Percentiles rank a stretch among this genome's conserved stretches.
Evolutionary conservation across 2,888 invertebrate species (phyloP).

Genomic region (Ennomos fuscantarius): DNA sequence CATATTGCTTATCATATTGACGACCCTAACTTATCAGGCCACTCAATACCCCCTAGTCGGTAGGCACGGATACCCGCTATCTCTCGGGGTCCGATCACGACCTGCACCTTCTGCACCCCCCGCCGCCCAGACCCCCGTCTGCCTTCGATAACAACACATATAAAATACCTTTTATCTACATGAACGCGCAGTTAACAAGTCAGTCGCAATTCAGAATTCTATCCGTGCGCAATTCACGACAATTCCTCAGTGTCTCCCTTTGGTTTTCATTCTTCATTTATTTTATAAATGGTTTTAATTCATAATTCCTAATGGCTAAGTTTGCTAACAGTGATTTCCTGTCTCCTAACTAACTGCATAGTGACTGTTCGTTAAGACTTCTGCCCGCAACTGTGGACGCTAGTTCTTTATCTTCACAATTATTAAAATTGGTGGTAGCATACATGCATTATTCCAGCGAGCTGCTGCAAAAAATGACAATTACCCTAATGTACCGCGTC

Average conservation of each 20-base stretch:
- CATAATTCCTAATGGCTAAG: slow-evolving; percentile 73
- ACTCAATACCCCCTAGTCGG: slow-evolving; percentile 79
- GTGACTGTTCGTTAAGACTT: slow-evolving; percentile 47
- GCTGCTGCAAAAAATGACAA: slow-evolving; percentile 80
- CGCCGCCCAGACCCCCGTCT: slow-evolving; percentile 58
- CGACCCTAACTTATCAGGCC: slow-evolving; percentile 53
- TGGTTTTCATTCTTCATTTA: slow-evolving; percentile 24
- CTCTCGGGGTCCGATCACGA: slow-evolving; percentile 62
- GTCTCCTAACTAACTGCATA: slow-evolving; percentile 65
- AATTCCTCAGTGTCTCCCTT: slow-evolving; percentile 16
- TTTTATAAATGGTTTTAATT: slow-evolving; percentile 2
- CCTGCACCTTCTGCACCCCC: slow-evolving; percentile 63
- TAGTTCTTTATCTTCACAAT: slow-evolving; percentile 55
- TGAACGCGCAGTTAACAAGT: slow-evolving; percentile 41
- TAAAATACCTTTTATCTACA: slow-evolving; percentile 64
- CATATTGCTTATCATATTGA: slow-evolving; percentile 28
- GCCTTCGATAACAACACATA: slow-evolving; percentile 67
- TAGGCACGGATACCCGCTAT: slow-evolving; percentile 71
- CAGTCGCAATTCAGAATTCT: slow-evolving; percentile 50
- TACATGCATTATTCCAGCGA: slow-evolving; percentile 79
- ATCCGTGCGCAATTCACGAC: slow-evolving; percentile 47
- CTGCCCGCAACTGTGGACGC: slow-evolving; percentile 32
- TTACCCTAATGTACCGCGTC: slow-evolving; percentile 81
- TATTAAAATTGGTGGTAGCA: slow-evolving; percentile 57
- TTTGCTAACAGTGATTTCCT: slow-evolving; percentile 75